Evolutionary conservation across 2,888 invertebrate genomes (phyloP).

Genomic region (Pachydiplax longipennis): DNA sequence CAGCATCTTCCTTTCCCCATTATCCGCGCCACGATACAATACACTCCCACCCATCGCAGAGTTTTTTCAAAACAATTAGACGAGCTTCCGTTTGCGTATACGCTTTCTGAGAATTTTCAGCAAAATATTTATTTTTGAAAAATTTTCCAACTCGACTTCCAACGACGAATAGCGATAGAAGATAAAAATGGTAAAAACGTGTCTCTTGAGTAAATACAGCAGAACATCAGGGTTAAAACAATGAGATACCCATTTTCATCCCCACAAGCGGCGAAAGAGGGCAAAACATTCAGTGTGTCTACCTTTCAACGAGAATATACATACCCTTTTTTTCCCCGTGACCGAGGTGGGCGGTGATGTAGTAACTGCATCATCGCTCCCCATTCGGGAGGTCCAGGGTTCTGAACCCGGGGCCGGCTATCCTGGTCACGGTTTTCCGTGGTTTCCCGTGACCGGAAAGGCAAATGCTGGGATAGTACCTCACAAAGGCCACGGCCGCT

Average conservation of each 20-base stretch:
- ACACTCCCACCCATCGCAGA: too few relatives aligned
- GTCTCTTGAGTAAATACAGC: not conserved
- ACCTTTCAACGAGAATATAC: not conserved
- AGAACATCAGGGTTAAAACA: not conserved
- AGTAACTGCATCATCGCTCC: not conserved
- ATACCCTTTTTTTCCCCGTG: not conserved
- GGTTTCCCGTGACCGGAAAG: slow-evolving; percentile 16
- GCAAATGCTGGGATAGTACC: slow-evolving; percentile 25
- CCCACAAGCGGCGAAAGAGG: not conserved
- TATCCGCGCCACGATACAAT: too few relatives aligned
- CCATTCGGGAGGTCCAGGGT: slow-evolving; percentile 24
- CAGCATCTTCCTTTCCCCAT: too few relatives aligned
- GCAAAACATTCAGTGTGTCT: not conserved
- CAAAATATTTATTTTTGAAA: too few relatives aligned
- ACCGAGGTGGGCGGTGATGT: not conserved
- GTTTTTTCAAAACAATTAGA: too few relatives aligned
- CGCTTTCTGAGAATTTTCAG: too few relatives aligned
- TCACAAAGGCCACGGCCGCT: slow-evolving; percentile 8
- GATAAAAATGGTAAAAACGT: too few relatives aligned
- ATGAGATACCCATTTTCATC: not conserved
- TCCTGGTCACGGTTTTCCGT: slow-evolving; percentile 22
- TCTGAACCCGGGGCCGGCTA: not conserved
- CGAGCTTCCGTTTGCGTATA: too few relatives aligned
- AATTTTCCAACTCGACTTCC: too few relatives aligned
- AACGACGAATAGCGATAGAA: too few relatives aligned